These are phyloP conservation scores for Oxyura jamaicensis DNA, from an alignment of 2,113 vertebrate genomes.

Conservation along the genomic window DNA sequence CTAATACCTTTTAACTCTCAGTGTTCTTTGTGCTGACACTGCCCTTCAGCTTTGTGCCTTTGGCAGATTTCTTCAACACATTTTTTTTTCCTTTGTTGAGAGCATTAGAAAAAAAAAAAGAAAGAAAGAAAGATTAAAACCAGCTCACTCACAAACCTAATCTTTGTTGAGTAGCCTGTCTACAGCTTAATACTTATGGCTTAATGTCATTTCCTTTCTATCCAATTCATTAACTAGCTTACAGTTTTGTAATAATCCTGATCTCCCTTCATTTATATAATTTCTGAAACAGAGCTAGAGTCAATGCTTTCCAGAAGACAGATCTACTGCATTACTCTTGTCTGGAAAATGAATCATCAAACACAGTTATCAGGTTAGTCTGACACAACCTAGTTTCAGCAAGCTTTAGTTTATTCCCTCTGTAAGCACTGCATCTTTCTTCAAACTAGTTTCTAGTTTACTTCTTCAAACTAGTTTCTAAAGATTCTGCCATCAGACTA, in stretches of 20 bases:
- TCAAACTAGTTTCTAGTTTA: background rate
- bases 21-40: background rate
- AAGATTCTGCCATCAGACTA: background rate
- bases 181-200: slow-evolving; percentile 33
- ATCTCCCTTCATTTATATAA: slow-evolving; percentile 10
- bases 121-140: slow-evolving; percentile 30
- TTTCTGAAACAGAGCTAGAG: slow-evolving; percentile 13
- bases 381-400: background rate
- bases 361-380: background rate
- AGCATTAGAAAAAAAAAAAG: slow-evolving; percentile 6
- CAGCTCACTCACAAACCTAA: slow-evolving; percentile 23
- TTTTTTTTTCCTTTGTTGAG: background rate
- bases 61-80: background rate
- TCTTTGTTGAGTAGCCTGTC: slow-evolving; percentile 33
- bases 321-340: background rate
- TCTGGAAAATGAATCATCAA: background rate
- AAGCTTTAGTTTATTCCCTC: background rate
- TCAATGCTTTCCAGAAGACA: background rate
- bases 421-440: background rate
- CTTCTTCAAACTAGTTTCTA: background rate
- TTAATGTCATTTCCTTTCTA: slow-evolving; percentile 51
- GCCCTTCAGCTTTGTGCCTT: background rate
- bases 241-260: slow-evolving; percentile 17
- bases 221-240: slow-evolving; percentile 35
- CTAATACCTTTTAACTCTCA: background rate